Conservation (phyloP, 2,888 invertebrate species). For the Dicycla oo region DNA sequence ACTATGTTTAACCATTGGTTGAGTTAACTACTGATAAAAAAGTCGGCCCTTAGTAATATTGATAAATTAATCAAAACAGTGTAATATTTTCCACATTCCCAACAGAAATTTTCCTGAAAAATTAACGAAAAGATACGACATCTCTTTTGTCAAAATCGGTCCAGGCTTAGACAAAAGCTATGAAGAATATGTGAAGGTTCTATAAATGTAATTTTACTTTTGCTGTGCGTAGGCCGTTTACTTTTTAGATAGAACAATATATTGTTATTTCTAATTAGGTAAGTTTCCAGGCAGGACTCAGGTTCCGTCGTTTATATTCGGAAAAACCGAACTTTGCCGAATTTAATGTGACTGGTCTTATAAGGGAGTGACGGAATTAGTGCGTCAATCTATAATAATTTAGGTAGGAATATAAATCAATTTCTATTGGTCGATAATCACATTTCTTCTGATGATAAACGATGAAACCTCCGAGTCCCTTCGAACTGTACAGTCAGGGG, state of each 20-base stretch:
- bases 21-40: too few species aligned
- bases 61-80: not conserved
- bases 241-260: conserved; percentile 42
- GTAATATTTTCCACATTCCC: not conserved
- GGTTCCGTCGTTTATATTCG: too few species aligned
- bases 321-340: too few species aligned
- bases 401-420: too few species aligned
- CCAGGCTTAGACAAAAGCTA: not conserved
- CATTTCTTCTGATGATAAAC: too few species aligned
- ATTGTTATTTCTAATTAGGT: conserved; percentile 9
- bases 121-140: not conserved
- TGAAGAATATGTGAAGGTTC: conserved; percentile 15
- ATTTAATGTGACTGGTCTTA: too few species aligned
- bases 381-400: too few species aligned
- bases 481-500: not conserved
- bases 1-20: too few species aligned
- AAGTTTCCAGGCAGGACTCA: too few species aligned
- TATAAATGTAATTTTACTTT: not conserved
- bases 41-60: not conserved
- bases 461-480: too few species aligned
- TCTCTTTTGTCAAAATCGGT: not conserved
- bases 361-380: too few species aligned
- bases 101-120: not conserved
- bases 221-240: conserved; percentile 9
- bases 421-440: too few species aligned